Evolutionary conservation across 2,797 vertebrate genomes (phyloP).

Genomic region (Schizopygopsis malacanthus): DNA sequence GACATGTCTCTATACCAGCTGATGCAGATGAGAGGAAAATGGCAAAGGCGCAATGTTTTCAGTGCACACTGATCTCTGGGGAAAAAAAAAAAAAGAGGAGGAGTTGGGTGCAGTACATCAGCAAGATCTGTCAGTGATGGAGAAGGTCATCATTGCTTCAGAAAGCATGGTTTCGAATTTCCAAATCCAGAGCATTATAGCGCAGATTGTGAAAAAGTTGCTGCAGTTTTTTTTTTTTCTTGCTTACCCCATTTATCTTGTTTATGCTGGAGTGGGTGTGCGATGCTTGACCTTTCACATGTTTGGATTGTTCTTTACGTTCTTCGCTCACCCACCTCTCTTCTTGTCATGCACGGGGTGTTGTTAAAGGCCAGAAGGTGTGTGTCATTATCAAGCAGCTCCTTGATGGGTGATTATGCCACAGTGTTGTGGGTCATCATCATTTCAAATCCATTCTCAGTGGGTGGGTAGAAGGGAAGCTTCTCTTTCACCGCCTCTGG

Average conservation of each 20-base stretch:
- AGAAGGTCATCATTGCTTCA: constrained; percentile 42
- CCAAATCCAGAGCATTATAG: neutral
- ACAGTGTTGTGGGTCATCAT: constrained; percentile 68
- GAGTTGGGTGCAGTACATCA: constrained; percentile 56
- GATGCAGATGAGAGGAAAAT: constrained; percentile 71
- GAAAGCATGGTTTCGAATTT: neutral
- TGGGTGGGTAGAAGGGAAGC: constrained; percentile 22
- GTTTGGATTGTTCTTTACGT: constrained; percentile 31
- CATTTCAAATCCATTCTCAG: constrained; percentile 52
- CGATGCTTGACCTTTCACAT: constrained; percentile 45
- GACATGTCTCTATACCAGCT: constrained; percentile 62
- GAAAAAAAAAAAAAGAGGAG: constrained; percentile 52
- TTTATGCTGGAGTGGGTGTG: constrained; percentile 6
- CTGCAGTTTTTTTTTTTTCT: neutral
- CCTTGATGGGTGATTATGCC: constrained; percentile 63
- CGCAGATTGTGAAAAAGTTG: neutral
- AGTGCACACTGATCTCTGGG: constrained; percentile 74
- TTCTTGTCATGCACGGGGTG: constrained; percentile 63
- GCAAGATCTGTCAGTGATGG: constrained; percentile 43
- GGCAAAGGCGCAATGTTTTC: constrained; percentile 79
- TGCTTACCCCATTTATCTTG: neutral
- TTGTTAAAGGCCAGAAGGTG: constrained; percentile 67
- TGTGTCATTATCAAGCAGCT: constrained; percentile 57
- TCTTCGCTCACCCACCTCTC: constrained; percentile 43
- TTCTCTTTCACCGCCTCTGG: constrained; percentile 44